These are phyloP conservation scores for Leptarthrus brevirostris DNA, from an alignment of 2,888 invertebrate species.

Conservation along the genomic window DNA sequence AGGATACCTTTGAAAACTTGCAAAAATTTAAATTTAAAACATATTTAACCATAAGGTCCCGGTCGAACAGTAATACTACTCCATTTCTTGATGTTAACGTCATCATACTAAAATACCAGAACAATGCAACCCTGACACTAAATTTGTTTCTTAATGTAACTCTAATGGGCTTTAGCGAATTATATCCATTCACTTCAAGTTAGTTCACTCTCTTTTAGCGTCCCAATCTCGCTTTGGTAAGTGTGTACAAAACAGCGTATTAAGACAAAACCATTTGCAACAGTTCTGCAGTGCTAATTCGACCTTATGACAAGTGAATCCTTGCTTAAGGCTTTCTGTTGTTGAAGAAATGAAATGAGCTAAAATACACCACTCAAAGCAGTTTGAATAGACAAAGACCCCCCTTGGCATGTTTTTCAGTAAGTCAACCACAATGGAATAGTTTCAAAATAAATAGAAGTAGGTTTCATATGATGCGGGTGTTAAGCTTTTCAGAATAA, in stretches of 20 bases:
- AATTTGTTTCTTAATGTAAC: neutral
- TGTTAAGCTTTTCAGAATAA: slow-evolving; percentile 38
- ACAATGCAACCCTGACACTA: neutral
- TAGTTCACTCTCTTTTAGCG: neutral
- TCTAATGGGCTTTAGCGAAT: neutral
- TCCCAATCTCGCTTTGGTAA: slow-evolving; percentile 5
- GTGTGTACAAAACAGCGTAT: slow-evolving; percentile 20
- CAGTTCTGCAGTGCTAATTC: slow-evolving; percentile 40
- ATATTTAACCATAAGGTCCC: too few relatives aligned
- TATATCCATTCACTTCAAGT: neutral
- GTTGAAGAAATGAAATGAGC: slow-evolving; percentile 41
- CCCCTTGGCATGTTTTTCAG: slow-evolving; percentile 29
- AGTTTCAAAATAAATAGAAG: slow-evolving; percentile 45
- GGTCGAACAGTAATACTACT: too few relatives aligned
- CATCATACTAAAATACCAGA: too few relatives aligned
- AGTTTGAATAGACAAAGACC: slow-evolving; percentile 11
- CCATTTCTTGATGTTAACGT: too few relatives aligned
- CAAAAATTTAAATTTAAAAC: too few relatives aligned
- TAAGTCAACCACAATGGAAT: slow-evolving; percentile 37
- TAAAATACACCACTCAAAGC: slow-evolving; percentile 40
- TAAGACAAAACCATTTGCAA: slow-evolving; percentile 34
- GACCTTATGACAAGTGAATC: slow-evolving; percentile 34
- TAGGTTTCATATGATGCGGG: slow-evolving; percentile 30
- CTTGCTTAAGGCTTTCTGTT: slow-evolving; percentile 32
- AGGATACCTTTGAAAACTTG: too few relatives aligned